phyloP scores from a whole-genome alignment of 2,888 invertebrate genomes.

The Stenichneumon culpator region DNA sequence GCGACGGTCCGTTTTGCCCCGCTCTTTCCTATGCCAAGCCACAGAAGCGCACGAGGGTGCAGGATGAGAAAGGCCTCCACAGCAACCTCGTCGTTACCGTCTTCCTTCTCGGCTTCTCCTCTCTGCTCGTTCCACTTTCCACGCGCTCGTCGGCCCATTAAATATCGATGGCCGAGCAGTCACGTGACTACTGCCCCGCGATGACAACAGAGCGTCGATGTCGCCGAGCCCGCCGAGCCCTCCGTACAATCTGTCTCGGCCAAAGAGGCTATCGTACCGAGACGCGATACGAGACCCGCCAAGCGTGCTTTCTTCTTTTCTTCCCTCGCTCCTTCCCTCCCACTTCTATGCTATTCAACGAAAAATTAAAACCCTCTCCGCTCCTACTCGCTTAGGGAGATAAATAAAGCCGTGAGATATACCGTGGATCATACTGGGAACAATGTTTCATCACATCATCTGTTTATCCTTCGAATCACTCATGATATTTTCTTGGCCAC shows the following conservation, averaged over 20 bases:
- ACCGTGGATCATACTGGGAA: slow-evolving; percentile 2
- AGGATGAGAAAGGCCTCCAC: no score
- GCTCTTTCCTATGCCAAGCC: neutral
- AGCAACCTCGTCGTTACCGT: no score
- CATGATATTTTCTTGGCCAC: neutral
- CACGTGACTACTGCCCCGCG: slow-evolving; percentile 31
- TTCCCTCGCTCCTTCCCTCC: neutral
- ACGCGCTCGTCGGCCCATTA: slow-evolving; percentile 54
- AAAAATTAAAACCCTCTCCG: neutral
- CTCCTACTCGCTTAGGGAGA: neutral
- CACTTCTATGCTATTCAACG: neutral
- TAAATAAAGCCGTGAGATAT: slow-evolving; percentile 23
- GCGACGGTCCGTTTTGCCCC: neutral
- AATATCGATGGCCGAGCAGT: slow-evolving; percentile 46
- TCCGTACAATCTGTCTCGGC: slow-evolving; percentile 19
- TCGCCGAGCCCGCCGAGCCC: slow-evolving; percentile 45
- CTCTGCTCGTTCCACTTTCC: slow-evolving; percentile 46
- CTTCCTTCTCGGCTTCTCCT: neutral
- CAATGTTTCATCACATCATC: neutral
- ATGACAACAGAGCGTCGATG: slow-evolving; percentile 47
- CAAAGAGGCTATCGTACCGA: slow-evolving; percentile 52
- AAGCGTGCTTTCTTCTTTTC: slow-evolving; percentile 19
- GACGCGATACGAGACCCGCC: slow-evolving; percentile 16
- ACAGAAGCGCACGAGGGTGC: no score
- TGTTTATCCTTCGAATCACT: neutral